Evolutionary conservation across 2,113 vertebrate species (phyloP).

Genomic region (Rhinoderma darwinii): DNA sequence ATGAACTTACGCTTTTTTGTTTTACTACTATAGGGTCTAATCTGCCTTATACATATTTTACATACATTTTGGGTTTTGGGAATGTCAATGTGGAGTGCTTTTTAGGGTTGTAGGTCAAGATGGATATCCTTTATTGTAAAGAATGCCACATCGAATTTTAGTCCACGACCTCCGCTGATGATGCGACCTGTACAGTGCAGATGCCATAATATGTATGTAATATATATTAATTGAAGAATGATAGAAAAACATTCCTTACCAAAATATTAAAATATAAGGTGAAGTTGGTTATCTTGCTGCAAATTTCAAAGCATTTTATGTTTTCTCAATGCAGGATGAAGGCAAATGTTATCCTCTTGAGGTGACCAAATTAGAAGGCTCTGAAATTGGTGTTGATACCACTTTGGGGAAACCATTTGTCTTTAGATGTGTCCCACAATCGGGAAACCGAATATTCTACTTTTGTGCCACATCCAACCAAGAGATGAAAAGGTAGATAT

Average conservation of each 20-base stretch:
- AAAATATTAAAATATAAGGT: not conserved
- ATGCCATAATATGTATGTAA: not conserved
- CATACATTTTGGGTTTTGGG: not conserved
- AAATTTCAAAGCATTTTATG: not conserved
- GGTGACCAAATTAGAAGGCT: constrained; percentile 83
- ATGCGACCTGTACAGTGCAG: not conserved
- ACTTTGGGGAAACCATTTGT: constrained; percentile 89
- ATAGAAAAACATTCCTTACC: not conserved
- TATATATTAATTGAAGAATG: not conserved
- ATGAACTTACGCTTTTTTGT: not conserved
- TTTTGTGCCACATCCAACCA: constrained; percentile 88
- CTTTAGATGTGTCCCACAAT: constrained; percentile 82
- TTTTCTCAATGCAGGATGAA: constrained; percentile 78
- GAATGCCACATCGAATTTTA: not conserved
- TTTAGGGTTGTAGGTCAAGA: too few species aligned
- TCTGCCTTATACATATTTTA: not conserved
- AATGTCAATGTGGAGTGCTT: too few species aligned
- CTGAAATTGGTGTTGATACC: constrained; percentile 78
- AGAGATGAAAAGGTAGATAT: constrained; percentile 87
- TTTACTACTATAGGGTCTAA: not conserved
- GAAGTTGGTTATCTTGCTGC: not conserved
- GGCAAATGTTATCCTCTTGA: constrained; percentile 78
- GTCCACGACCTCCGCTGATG: not conserved
- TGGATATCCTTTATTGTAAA: not conserved
- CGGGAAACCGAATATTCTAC: constrained; percentile 77